Evolutionary conservation across 37 sponge, comb jelly and placozoan species (phyloP).

Genomic region (Haliclona indistincta): DNA sequence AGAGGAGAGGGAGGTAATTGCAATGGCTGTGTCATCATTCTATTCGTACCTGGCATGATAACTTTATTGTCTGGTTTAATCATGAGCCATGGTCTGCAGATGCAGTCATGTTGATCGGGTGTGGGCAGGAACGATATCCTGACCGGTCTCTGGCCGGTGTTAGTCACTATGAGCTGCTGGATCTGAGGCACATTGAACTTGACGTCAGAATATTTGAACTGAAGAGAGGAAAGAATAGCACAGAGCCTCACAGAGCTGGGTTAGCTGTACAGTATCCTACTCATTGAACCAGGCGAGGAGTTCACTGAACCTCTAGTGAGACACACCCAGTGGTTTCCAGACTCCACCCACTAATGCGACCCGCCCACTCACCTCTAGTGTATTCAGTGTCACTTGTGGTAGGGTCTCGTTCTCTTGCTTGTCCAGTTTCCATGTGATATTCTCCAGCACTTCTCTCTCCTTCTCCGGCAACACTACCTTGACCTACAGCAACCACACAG

Average conservation of each 20-base stretch:
- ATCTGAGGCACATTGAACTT: conserved; percentile 43
- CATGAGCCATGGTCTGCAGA: conserved; percentile 69
- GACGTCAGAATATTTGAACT: conserved; percentile 30
- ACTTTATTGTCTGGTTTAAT: conserved; percentile 55
- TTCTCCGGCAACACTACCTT: conserved; percentile 50
- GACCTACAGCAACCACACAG: conserved; percentile 21
- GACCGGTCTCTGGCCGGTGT: conserved; percentile 62
- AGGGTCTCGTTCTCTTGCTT: conserved; percentile 79
- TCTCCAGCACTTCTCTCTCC: conserved; percentile 60
- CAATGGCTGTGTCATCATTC: too few relatives aligned
- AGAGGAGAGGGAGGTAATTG: not conserved
- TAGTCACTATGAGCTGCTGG: conserved; percentile 51
- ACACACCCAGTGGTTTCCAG: too few relatives aligned
- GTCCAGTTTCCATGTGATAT: conserved; percentile 74
- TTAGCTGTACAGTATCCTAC: too few relatives aligned
- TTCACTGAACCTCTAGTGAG: too few relatives aligned
- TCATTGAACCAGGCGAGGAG: too few relatives aligned
- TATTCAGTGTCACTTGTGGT: conserved; percentile 75
- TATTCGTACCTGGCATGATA: conserved; percentile 37
- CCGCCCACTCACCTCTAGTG: conserved; percentile 69
- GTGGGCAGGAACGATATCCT: conserved; percentile 72
- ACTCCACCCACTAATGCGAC: too few relatives aligned
- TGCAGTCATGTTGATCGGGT: conserved; percentile 29
- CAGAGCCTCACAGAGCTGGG: too few relatives aligned
- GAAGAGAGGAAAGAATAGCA: too few relatives aligned